Evolutionary conservation across 2,797 vertebrate genomes (phyloP).

Genomic region (Tiaroga cobitis): DNA sequence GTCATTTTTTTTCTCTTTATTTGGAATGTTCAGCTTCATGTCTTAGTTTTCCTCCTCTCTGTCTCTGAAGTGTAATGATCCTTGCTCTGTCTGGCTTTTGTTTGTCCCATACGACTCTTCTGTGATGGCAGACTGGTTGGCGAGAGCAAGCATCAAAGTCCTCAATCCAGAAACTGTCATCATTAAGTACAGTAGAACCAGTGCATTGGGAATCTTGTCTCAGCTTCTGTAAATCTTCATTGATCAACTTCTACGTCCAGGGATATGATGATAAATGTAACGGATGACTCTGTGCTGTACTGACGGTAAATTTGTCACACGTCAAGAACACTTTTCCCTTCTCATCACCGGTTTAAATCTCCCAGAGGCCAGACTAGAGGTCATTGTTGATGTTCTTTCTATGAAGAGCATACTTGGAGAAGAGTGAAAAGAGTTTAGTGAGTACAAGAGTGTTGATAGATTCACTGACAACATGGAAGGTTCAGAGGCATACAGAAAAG

Average conservation of each 20-base stretch:
- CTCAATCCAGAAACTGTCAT: slow-evolving; percentile 46
- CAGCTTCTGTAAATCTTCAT: slow-evolving; percentile 47
- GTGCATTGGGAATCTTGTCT: slow-evolving; percentile 48
- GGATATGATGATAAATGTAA: slow-evolving; percentile 57
- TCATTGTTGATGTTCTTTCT: slow-evolving; percentile 43
- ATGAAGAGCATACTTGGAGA: slow-evolving; percentile 46
- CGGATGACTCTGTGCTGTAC: slow-evolving; percentile 17
- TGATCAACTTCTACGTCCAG: slow-evolving; percentile 56
- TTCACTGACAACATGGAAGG: slow-evolving; percentile 30
- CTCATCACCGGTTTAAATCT: slow-evolving; percentile 19
- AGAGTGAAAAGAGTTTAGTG: slow-evolving; percentile 1
- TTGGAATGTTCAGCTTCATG: not conserved
- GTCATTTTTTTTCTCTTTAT: not conserved
- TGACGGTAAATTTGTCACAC: slow-evolving; percentile 45
- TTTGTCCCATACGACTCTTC: slow-evolving; percentile 8
- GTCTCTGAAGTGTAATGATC: slow-evolving; percentile 9
- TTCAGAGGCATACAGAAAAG: slow-evolving; percentile 23
- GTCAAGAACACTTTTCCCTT: slow-evolving; percentile 37
- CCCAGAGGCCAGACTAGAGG: slow-evolving; percentile 29
- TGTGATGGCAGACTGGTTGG: slow-evolving; percentile 5
- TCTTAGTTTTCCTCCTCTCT: not conserved
- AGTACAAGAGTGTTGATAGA: slow-evolving; percentile 31
- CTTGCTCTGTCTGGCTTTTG: slow-evolving; percentile 22
- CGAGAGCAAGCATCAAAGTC: slow-evolving; percentile 28
- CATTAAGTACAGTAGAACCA: slow-evolving; percentile 40